phyloP scores from a whole-genome alignment of 2,797 vertebrate species.

The Pteronotus mesoamericanus region DNA sequence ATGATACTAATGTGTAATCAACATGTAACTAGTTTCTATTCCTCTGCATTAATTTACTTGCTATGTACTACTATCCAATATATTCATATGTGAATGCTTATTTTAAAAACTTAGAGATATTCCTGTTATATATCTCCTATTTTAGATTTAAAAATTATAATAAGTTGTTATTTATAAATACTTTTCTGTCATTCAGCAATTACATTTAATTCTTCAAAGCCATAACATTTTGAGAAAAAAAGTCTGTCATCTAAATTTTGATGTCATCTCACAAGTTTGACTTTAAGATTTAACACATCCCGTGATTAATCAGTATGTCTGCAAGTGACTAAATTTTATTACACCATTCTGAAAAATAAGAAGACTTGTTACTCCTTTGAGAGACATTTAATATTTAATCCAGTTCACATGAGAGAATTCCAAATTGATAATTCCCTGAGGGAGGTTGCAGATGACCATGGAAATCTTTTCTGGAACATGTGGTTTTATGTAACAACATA shows the following conservation, averaged over 20 bases:
- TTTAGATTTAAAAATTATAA: neutral
- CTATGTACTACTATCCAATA: neutral
- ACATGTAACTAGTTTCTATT: neutral
- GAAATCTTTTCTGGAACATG: constrained; percentile 15
- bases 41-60: neutral
- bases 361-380: constrained; percentile 1
- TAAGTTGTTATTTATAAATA: neutral
- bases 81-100: neutral
- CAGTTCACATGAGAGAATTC: neutral
- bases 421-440: neutral
- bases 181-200: neutral
- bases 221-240: neutral
- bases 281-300: neutral
- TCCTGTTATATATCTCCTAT: neutral
- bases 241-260: neutral
- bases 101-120: neutral
- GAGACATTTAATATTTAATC: neutral
- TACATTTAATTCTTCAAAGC: neutral
- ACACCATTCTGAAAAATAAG: neutral
- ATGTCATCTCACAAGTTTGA: neutral
- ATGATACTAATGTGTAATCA: neutral
- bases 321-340: neutral
- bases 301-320: neutral
- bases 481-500: constrained; percentile 46
- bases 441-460: neutral